These are phyloP conservation scores for Philereme transversata DNA, from an alignment of 2,888 invertebrate genomes.

Conservation along the genomic window DNA sequence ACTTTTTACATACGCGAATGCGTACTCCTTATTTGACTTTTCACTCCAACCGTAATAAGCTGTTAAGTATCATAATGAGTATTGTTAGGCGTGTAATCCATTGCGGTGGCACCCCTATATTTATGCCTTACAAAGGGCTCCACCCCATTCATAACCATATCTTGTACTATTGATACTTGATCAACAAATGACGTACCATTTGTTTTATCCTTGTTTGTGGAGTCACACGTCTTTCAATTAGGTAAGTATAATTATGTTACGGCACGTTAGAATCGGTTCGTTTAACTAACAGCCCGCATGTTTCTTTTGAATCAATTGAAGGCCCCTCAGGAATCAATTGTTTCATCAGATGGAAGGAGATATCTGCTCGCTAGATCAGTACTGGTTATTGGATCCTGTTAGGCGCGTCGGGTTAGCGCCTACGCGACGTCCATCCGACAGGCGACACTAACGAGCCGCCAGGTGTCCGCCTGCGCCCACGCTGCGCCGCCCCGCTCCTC, in stretches of 20 bases:
- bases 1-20: constrained; percentile 8
- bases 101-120: constrained; percentile 59
- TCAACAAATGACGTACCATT: constrained; percentile 41
- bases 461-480: constrained; percentile 79
- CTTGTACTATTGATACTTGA: constrained; percentile 44
- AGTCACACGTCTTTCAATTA: constrained; percentile 45
- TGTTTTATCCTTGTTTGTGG: constrained; percentile 45
- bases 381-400: constrained; percentile 29
- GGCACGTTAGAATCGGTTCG: constrained; percentile 65
- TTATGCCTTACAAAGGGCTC: constrained; percentile 51
- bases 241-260: constrained; percentile 39
- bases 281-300: constrained; percentile 74
- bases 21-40: constrained; percentile 59
- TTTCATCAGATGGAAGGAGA: constrained; percentile 20
- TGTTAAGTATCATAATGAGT: constrained; percentile 68
- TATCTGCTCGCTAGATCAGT: constrained; percentile 27
- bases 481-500: constrained; percentile 66
- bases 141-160: constrained; percentile 60
- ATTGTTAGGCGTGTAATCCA: constrained; percentile 73
- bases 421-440: constrained; percentile 57
- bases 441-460: constrained; percentile 78
- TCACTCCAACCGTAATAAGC: constrained; percentile 66
- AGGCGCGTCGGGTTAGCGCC: constrained; percentile 43
- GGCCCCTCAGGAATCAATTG: constrained; percentile 47
- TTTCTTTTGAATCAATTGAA: constrained; percentile 66